Evolutionary conservation across 2,113 vertebrate genomes (phyloP), one percentile per base, ranked within the genome.

Genomic region (Ammodytes dubius): DNA sequence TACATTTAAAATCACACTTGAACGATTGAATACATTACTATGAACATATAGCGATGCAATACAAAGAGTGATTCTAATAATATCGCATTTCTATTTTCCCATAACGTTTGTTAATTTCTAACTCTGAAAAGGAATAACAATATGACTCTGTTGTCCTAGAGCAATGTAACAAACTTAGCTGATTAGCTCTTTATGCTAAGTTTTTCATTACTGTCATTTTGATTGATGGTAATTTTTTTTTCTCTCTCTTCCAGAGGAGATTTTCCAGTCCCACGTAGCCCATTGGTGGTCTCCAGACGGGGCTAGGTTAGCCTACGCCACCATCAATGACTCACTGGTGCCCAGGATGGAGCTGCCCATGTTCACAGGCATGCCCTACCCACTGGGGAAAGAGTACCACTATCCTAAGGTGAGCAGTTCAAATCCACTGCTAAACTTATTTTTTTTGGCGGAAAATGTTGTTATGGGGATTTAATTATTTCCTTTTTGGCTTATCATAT

Each of bases 221-320:
- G 56, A 83, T 4, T 59, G 15, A 84, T 56, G 4, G 5, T 27
- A 7, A 3, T 50, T 60, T 52, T 45, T 45, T 27, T 2, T 65
- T 66, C 52, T 53, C 1, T 74, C 63, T 92, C 56, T 84, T 84
- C 10, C 89, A 99, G 98, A 99, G 95, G 98, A 99, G 94, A 96
- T 99, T 65, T 93, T 99, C 88, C 97, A 96, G 92, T 97, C 95
- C 63, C 96, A 99, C 37, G 92, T 99, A 5, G 97, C 98, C 14
- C 98, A 99, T 54, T 99, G 98, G 98, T 99, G 98, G 98, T 98
- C 98, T 58, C 97, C 97, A 0, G 97, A 99, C 42, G 97, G 98
- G 1, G 97, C 97, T 1, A 92, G 97, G 83, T 83, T 99, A 11
- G 98, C 97, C 0, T 99, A 99, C 0, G 96, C 97, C 83, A 98